These are phyloP conservation scores for Rotaria magnacalcarata DNA, from an alignment of 2,888 invertebrate species.

Conservation along the genomic window DNA sequence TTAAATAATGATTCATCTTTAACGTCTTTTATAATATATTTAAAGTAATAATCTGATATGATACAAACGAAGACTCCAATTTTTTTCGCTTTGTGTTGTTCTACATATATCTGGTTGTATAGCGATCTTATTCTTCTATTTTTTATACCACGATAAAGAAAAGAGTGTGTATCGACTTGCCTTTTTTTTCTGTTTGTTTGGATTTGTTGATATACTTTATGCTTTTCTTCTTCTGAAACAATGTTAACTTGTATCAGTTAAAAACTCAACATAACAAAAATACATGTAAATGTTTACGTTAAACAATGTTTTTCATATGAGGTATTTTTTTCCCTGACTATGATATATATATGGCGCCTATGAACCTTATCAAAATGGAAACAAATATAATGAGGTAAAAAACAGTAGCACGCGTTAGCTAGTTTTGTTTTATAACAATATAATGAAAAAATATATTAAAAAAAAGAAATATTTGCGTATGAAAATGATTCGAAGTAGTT, in stretches of 20 bases:
- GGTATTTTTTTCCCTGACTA: too few relatives aligned
- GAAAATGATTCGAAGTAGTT: too few relatives aligned
- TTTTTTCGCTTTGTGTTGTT: neutral
- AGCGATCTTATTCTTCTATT: neutral
- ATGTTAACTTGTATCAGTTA: neutral
- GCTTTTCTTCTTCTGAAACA: neutral
- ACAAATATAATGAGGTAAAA: too few relatives aligned
- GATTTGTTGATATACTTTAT: neutral
- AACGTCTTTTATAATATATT: constrained; percentile 1
- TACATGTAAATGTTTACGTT: neutral
- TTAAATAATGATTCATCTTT: constrained; percentile 47
- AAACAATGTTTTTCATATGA: too few relatives aligned
- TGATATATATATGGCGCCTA: too few relatives aligned
- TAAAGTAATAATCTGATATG: too few relatives aligned
- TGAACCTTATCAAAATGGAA: too few relatives aligned
- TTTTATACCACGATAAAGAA: neutral
- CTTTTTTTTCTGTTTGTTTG: neutral
- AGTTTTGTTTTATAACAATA: too few relatives aligned
- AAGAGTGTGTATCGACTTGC: neutral
- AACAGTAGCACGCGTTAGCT: too few relatives aligned
- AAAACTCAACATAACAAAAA: neutral
- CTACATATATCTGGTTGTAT: neutral
- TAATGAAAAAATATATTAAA: too few relatives aligned
- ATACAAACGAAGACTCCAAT: neutral
- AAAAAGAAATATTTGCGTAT: too few relatives aligned